These are phyloP conservation scores for Apostichopus japonicus DNA, from an alignment of 35 echinoderm and acorn worm genomes.

Conservation along the genomic window DNA sequence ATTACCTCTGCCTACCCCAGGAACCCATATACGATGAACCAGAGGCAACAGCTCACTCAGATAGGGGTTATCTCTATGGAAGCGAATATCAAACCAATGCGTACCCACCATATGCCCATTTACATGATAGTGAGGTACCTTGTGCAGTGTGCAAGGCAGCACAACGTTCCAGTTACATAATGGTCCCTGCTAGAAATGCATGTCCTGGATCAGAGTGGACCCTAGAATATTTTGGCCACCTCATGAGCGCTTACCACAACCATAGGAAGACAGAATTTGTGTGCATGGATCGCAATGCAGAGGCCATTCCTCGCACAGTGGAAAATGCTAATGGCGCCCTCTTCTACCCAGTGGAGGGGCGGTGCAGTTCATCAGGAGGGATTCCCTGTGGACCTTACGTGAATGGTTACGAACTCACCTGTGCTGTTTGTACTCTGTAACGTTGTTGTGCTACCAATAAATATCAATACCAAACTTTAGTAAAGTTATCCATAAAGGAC, in stretches of 20 bases:
- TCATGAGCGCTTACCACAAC: neutral
- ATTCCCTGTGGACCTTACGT: slow-evolving; percentile 63
- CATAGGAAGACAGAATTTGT: slow-evolving; percentile 25
- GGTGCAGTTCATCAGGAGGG: slow-evolving; percentile 33
- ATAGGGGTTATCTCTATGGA: slow-evolving; percentile 8
- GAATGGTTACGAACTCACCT: slow-evolving; percentile 66
- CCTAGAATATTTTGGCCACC: slow-evolving; percentile 49
- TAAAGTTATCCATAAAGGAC: too few species aligned
- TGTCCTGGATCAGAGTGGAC: slow-evolving; percentile 43
- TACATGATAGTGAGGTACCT: slow-evolving; percentile 8
- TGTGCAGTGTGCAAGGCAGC: slow-evolving; percentile 46
- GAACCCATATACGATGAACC: slow-evolving; percentile 54
- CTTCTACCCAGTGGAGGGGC: slow-evolving; percentile 54
- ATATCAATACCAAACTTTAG: too few species aligned
- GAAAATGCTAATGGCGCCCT: slow-evolving; percentile 24
- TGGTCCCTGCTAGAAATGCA: slow-evolving; percentile 51
- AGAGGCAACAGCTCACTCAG: neutral
- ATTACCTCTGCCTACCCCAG: slow-evolving; percentile 42
- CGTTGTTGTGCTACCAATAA: too few species aligned
- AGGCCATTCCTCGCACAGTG: neutral
- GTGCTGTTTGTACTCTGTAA: slow-evolving; percentile 71
- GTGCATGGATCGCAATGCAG: slow-evolving; percentile 30
- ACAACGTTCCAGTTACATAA: neutral
- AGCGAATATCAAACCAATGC: slow-evolving; percentile 13
- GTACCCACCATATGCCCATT: neutral